Conservation (phyloP, 1,140 invertebrate genomes). For the Drosophila mauritiana region DNA sequence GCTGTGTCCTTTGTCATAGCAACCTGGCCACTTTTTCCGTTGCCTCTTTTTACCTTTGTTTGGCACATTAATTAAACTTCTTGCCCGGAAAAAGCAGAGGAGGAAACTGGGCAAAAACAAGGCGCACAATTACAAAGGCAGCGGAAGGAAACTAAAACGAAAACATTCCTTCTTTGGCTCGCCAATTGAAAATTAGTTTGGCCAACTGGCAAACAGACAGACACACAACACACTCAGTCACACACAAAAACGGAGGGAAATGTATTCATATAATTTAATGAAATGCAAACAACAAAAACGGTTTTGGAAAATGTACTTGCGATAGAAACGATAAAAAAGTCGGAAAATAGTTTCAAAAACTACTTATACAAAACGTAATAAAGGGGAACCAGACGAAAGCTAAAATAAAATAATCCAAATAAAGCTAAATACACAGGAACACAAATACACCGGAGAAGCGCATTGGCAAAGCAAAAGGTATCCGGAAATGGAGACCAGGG, state of each 20-base stretch:
- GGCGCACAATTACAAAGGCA: slow-evolving; percentile 45
- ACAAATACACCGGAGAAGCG: slow-evolving; percentile 52
- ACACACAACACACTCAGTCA: slow-evolving; percentile 27
- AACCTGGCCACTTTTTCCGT: slow-evolving; percentile 54
- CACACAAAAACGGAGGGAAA: slow-evolving; percentile 39
- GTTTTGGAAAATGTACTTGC: slow-evolving; percentile 84
- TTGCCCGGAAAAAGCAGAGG: slow-evolving; percentile 20
- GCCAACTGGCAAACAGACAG: slow-evolving; percentile 23
- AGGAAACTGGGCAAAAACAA: slow-evolving; percentile 38
- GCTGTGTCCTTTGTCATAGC: slow-evolving; percentile 61
- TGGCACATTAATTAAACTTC: slow-evolving; percentile 73
- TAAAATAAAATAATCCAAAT: slow-evolving; percentile 60
- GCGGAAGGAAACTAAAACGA: slow-evolving; percentile 43
- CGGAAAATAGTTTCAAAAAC: slow-evolving; percentile 79
- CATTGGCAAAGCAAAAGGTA: slow-evolving; percentile 42
- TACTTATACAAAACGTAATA: slow-evolving; percentile 62
- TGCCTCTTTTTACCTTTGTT: slow-evolving; percentile 48
- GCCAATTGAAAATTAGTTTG: slow-evolving; percentile 62
- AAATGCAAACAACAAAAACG: slow-evolving; percentile 84
- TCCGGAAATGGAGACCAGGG: not conserved
- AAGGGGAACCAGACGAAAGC: slow-evolving; percentile 35
- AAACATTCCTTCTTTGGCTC: slow-evolving; percentile 57
- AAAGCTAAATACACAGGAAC: slow-evolving; percentile 37
- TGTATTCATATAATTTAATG: slow-evolving; percentile 81
- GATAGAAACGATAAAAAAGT: slow-evolving; percentile 76